These are phyloP conservation scores for Scolopax bukidnonensis DNA, from an alignment of 2,797 vertebrate genomes.

Conservation along the genomic window DNA sequence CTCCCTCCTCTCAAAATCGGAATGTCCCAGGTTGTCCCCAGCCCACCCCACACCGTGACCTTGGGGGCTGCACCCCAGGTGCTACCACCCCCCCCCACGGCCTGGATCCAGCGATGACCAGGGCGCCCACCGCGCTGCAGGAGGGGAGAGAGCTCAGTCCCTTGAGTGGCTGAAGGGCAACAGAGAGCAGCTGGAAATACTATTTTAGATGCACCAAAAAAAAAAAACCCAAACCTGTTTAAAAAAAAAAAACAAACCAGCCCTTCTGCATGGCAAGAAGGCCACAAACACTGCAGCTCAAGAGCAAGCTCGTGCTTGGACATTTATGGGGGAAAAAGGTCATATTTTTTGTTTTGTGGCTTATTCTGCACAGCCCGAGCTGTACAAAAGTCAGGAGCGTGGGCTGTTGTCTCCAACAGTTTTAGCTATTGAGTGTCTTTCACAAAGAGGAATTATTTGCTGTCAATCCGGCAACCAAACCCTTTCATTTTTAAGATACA, in stretches of 20 bases:
- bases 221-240: not conserved
- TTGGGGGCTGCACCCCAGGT: not conserved
- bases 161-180: not conserved
- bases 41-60: accelerated
- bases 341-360: not conserved
- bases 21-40: not conserved
- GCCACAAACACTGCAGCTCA: not conserved
- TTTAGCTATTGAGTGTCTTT: not conserved
- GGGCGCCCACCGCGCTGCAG: not conserved
- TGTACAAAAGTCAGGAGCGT: not conserved
- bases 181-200: not conserved
- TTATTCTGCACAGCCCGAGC: not conserved
- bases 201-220: not conserved
- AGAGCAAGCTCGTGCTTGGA: not conserved
- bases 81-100: not conserved
- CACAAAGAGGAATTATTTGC: not conserved
- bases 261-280: not conserved
- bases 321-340: not conserved
- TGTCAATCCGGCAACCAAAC: not conserved
- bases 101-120: not conserved
- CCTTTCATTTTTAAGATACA: not conserved
- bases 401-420: not conserved
- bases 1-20: not conserved
- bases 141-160: not conserved
- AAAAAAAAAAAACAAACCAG: not conserved